phyloP scores from a whole-genome alignment of 2,113 vertebrate species.

The Carettochelys insculpta region DNA sequence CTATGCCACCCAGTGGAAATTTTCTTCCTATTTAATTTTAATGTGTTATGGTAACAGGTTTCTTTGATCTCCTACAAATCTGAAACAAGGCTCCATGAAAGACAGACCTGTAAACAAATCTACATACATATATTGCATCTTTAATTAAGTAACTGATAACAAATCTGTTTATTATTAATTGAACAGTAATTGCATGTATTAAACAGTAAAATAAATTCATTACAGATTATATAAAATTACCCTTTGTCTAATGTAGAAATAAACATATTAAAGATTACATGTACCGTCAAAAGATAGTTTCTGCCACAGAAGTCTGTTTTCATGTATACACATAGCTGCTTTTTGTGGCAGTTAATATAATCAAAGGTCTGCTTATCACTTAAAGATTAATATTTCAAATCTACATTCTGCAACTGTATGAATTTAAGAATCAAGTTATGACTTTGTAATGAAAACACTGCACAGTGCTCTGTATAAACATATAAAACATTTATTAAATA shows the following conservation, averaged over 20 bases:
- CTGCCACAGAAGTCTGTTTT: background rate
- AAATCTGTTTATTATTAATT: background rate
- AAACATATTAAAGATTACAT: background rate
- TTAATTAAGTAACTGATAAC: background rate
- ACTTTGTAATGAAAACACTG: background rate
- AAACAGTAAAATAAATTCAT: background rate
- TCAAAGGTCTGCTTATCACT: background rate
- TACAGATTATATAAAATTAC: background rate
- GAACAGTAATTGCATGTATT: background rate
- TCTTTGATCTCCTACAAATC: background rate
- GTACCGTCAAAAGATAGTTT: background rate
- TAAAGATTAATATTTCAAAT: background rate
- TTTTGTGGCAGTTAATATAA: background rate
- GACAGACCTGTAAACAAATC: background rate
- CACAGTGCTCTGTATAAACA: background rate
- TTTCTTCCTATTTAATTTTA: background rate
- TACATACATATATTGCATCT: background rate
- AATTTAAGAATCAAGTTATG: background rate
- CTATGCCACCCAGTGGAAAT: constrained; percentile 59
- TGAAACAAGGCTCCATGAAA: background rate
- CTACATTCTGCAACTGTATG: background rate
- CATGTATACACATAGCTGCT: background rate
- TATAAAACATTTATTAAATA: background rate
- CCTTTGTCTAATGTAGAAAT: background rate
- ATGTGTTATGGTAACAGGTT: background rate